These are phyloP conservation scores for Epiblema foenella DNA, from an alignment of 2,888 invertebrate genomes.

Conservation along the genomic window DNA sequence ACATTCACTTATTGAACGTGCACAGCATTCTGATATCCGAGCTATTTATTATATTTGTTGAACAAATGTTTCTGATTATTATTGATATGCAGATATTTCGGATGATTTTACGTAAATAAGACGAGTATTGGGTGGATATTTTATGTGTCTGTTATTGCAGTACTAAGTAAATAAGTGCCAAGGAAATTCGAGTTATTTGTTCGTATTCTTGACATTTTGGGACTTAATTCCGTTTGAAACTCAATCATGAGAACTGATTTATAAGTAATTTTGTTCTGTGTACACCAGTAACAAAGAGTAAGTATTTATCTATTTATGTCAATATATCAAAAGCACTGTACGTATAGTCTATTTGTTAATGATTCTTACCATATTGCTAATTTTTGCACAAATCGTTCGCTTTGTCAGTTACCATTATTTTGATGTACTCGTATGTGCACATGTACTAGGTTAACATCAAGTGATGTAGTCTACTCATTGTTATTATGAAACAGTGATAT, in stretches of 20 bases:
- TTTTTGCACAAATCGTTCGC: conserved; percentile 60
- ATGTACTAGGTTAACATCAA: conserved; percentile 56
- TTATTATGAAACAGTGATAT: conserved; percentile 74
- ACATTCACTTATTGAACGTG: conserved; percentile 53
- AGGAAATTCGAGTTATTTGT: conserved; percentile 42
- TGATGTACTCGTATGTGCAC: conserved; percentile 53
- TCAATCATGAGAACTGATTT: neutral
- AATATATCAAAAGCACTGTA: neutral
- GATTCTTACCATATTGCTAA: conserved; percentile 41
- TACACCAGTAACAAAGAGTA: conserved; percentile 1
- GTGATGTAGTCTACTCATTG: conserved; percentile 54
- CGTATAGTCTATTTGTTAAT: too few relatives aligned
- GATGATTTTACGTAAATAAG: conserved; percentile 28
- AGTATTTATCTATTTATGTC: neutral
- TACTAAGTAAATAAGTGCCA: conserved; percentile 46
- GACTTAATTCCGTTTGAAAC: neutral
- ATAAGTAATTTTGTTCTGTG: conserved; percentile 2
- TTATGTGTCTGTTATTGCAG: conserved; percentile 27
- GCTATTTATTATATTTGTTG: conserved; percentile 26
- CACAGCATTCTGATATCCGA: conserved; percentile 51
- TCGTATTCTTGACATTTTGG: neutral
- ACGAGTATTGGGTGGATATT: conserved; percentile 25
- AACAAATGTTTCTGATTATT: conserved; percentile 32
- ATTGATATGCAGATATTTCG: conserved; percentile 44
- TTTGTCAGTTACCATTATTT: conserved; percentile 74